Conservation (phyloP, 2,797 vertebrate species). For the Podargus strigoides region DNA sequence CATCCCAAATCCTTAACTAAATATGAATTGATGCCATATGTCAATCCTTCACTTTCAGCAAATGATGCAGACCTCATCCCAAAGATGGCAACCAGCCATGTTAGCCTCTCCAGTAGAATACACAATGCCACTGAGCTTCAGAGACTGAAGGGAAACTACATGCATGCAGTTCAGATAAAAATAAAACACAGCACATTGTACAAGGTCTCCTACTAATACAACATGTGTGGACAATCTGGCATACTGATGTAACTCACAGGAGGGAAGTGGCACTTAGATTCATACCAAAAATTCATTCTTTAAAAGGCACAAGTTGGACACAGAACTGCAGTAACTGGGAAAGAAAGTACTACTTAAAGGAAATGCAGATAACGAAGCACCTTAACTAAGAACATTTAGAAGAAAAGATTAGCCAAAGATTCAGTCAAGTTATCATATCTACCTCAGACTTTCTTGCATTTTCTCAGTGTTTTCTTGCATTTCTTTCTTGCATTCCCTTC, state of each 20-base stretch:
- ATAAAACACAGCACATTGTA: background rate
- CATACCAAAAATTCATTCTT: background rate
- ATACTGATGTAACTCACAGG: background rate
- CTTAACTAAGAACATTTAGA: background rate
- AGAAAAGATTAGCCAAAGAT: background rate
- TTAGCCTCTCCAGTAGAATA: background rate
- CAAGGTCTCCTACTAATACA: background rate
- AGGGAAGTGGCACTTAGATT: background rate
- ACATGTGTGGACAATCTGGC: fast-evolving
- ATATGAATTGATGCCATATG: conserved; percentile 27
- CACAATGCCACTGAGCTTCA: background rate
- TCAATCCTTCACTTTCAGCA: conserved; percentile 38
- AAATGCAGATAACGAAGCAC: background rate
- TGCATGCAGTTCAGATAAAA: background rate
- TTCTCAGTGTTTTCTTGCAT: background rate
- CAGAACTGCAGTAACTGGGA: background rate
- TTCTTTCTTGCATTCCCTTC: too few species aligned
- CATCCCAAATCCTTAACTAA: conserved; percentile 60
- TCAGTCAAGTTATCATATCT: background rate
- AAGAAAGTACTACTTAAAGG: background rate
- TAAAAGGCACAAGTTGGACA: background rate
- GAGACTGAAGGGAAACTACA: background rate
- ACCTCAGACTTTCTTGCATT: background rate
- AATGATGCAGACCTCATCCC: background rate
- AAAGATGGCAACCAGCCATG: background rate